These are phyloP conservation scores for Gymnorhina tibicen DNA, from an alignment of 2,113 vertebrate genomes.

Conservation along the genomic window DNA sequence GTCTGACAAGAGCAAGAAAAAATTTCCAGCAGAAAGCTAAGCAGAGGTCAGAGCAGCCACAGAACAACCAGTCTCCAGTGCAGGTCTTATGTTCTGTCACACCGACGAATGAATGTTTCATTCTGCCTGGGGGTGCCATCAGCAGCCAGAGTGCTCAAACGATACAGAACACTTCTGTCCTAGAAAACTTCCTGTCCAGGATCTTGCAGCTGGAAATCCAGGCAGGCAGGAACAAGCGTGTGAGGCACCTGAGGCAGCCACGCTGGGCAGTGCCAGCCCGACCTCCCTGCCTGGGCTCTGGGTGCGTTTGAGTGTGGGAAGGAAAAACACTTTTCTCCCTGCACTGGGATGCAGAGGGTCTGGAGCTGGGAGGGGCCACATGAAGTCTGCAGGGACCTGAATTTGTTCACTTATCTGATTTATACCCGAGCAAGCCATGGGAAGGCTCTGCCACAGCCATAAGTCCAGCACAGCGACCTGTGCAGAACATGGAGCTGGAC, in stretches of 20 bases:
- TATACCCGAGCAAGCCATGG: fast-evolving
- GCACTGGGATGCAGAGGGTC: not conserved
- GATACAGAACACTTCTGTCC: not conserved
- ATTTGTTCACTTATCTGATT: not conserved
- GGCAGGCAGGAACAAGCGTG: fast-evolving
- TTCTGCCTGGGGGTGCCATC: not conserved
- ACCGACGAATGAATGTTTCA: not conserved
- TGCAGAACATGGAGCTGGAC: fast-evolving
- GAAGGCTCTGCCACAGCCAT: not conserved
- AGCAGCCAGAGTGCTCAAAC: not conserved
- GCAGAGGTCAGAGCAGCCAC: not conserved
- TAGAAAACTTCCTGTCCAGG: not conserved
- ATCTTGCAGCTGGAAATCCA: not conserved
- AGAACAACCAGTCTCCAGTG: not conserved
- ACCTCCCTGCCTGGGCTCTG: fast-evolving
- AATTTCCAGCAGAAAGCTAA: not conserved
- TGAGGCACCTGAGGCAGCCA: not conserved
- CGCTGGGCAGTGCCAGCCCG: fast-evolving
- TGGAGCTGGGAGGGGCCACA: not conserved
- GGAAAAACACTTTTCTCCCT: not conserved
- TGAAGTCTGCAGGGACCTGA: not conserved
- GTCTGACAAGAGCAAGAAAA: not conserved
- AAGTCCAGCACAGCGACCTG: fast-evolving
- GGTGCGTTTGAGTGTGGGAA: fast-evolving
- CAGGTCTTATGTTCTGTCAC: not conserved